These are phyloP conservation scores for Pavo muticus DNA, from an alignment of 2,113 vertebrate species.

Conservation along the genomic window DNA sequence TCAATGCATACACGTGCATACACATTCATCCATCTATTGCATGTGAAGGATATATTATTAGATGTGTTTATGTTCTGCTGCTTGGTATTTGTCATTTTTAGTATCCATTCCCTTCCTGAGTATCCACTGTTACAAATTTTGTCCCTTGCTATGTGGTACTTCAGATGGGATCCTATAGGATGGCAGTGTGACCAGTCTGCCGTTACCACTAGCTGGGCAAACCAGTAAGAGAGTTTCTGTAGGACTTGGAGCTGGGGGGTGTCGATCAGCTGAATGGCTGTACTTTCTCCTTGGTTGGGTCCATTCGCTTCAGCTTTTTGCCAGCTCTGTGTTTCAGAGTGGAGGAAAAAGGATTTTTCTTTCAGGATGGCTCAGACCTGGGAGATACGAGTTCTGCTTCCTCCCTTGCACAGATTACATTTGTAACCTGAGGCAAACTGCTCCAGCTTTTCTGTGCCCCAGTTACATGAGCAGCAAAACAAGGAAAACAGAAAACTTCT, in stretches of 20 bases:
- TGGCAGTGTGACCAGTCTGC: slow-evolving; percentile 28
- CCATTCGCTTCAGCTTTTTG: slow-evolving; percentile 19
- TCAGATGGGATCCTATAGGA: background rate
- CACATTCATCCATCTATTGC: background rate
- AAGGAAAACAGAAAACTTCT: slow-evolving; percentile 9
- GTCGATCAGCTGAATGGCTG: background rate
- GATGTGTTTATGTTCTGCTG: background rate
- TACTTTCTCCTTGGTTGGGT: background rate
- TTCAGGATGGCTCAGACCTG: background rate
- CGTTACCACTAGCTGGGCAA: background rate
- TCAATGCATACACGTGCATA: background rate
- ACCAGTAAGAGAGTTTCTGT: background rate
- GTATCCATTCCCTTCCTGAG: slow-evolving; percentile 16
- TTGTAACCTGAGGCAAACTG: slow-evolving; percentile 56
- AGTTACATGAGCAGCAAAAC: slow-evolving; percentile 44
- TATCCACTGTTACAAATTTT: slow-evolving; percentile 41
- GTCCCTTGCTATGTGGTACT: slow-evolving; percentile 38
- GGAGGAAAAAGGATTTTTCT: slow-evolving; percentile 8
- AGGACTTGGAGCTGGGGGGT: background rate
- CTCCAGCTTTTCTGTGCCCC: slow-evolving; percentile 39
- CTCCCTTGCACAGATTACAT: slow-evolving; percentile 44
- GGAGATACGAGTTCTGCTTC: slow-evolving; percentile 27
- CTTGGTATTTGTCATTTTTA: slow-evolving; percentile 23
- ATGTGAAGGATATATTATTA: background rate
- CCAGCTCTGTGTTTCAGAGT: background rate